Evolutionary conservation across 2,113 vertebrate genomes (phyloP), one percentile per base, ranked within the genome.

Genomic region (Garra rufa): DNA sequence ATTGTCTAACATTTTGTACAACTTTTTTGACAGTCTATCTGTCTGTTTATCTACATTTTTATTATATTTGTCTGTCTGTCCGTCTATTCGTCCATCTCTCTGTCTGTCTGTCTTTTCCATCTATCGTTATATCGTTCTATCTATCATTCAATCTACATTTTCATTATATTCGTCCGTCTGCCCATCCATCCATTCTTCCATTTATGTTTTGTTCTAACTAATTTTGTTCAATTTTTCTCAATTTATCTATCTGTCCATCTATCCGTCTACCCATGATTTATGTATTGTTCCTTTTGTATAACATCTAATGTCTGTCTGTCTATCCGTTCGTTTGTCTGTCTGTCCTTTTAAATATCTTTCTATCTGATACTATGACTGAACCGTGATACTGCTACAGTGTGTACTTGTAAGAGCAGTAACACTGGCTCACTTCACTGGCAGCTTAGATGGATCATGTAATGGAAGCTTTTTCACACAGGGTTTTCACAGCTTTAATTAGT

Each of bases 401-500:
- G 8, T 19, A 34, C 15, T 34, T 34, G 63, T 34, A 34, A 57
- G 52, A 57, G 52, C 19, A 21, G 52, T 55, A 55, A 21, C 7
- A 55, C 19, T 55, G 52, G 17, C 52, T 57, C 21, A 57, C 52
- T n/a, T 57, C 26, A 34, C 28, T 65, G 61, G 13, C 61, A 34
- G 61, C 26, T 17, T 34, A 34, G 6, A 65, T 3, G 3, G 8
- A 65, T 17, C 14, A 17, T 9, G 61, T 30, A 71, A 9, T n/a
- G 10, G 30, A 15, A 43, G 38, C 41, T 21, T 71, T 43, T 75
- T 46, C 71, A 28, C 70, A 73, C 26, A 76, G 13, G 43, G 43
- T 74, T 74, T 74, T 74, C 71, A 74, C 44, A 76, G 50, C 50
- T 76, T 76, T 76, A 76, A 76, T 76, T 76, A 57, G 52, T 57